A percentile compares a stretch with the other conserved stretches of the same genome.
These are phyloP conservation scores for Pagrus major DNA, from an alignment of 2,113 vertebrate species.

Conservation along the genomic window DNA sequence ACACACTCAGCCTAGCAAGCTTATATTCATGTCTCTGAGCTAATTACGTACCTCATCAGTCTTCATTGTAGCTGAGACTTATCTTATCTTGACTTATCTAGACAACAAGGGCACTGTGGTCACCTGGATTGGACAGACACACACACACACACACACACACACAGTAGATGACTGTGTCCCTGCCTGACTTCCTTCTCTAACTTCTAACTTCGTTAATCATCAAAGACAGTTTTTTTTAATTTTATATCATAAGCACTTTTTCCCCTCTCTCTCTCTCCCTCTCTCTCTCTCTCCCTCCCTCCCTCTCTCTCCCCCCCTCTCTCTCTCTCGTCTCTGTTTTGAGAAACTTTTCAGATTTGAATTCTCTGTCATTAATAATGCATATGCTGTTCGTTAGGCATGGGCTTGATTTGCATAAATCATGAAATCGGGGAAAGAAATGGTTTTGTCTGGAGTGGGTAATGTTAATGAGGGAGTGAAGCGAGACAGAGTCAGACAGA, in stretches of 20 bases:
- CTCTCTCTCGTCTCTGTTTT: slow-evolving; percentile 49
- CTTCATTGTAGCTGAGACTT: slow-evolving; percentile 38
- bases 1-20: slow-evolving; percentile 39
- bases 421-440: slow-evolving; percentile 63
- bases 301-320: slow-evolving; percentile 32
- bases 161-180: slow-evolving; percentile 47
- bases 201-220: slow-evolving; percentile 63
- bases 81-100: slow-evolving; percentile 63
- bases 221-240: slow-evolving; percentile 36
- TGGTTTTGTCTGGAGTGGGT: slow-evolving; percentile 64
- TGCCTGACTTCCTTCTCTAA: slow-evolving; percentile 24
- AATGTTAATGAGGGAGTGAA: slow-evolving; percentile 70
- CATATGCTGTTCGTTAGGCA: slow-evolving; percentile 66
- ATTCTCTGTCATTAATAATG: slow-evolving; percentile 75
- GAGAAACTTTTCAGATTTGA: slow-evolving; percentile 59
- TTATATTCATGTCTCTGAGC: slow-evolving; percentile 15
- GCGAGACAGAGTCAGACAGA: slow-evolving; percentile 29
- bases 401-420: slow-evolving; percentile 76
- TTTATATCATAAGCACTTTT: slow-evolving; percentile 49
- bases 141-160: slow-evolving; percentile 21
- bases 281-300: background rate
- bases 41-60: slow-evolving; percentile 58
- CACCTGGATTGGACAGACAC: slow-evolving; percentile 28
- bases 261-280: slow-evolving; percentile 27
- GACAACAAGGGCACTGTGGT: slow-evolving; percentile 38